phyloP scores from a whole-genome alignment of 2,113 vertebrate species.

The Lucifuga dentata region DNA sequence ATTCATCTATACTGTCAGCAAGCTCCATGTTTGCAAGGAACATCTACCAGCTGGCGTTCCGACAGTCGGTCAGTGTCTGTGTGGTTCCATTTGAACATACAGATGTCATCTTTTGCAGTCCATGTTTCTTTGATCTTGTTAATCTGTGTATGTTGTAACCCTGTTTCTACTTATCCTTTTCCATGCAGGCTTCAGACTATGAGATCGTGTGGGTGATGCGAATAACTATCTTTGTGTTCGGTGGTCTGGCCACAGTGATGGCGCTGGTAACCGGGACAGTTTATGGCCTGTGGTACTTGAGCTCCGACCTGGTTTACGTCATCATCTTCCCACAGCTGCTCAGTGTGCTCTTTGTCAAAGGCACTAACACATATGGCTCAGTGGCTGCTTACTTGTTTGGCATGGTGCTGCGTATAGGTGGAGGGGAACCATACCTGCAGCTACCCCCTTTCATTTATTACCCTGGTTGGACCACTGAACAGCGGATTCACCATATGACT shows the following conservation, averaged over 20 bases:
- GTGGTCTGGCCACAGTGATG: slow-evolving; percentile 94
- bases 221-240: slow-evolving; percentile 94
- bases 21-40: slow-evolving; percentile 99
- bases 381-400: slow-evolving; percentile 92
- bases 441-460: slow-evolving; percentile 95
- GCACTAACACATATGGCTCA: slow-evolving; percentile 97
- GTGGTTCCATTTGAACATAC: background rate
- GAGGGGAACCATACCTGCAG: slow-evolving; percentile 93
- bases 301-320: slow-evolving; percentile 98
- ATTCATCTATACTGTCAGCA: slow-evolving; percentile 98
- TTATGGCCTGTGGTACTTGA: slow-evolving; percentile 98
- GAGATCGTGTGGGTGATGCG: slow-evolving; percentile 99
- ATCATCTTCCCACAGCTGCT: slow-evolving; percentile 98
- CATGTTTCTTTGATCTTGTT: no score
- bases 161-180: background rate
- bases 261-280: slow-evolving; percentile 93
- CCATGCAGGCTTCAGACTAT: slow-evolving; percentile 91
- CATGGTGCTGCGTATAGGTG: slow-evolving; percentile 91
- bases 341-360: slow-evolving; percentile 94
- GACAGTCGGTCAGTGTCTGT: slow-evolving; percentile 89
- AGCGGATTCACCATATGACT: slow-evolving; percentile 68
- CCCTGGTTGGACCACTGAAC: slow-evolving; percentile 84
- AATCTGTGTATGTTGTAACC: background rate
- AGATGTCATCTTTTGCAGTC: no score
- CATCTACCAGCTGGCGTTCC: slow-evolving; percentile 96